These are phyloP conservation scores for Channallabes apus DNA, from an alignment of 2,797 vertebrate species.

Conservation along the genomic window DNA sequence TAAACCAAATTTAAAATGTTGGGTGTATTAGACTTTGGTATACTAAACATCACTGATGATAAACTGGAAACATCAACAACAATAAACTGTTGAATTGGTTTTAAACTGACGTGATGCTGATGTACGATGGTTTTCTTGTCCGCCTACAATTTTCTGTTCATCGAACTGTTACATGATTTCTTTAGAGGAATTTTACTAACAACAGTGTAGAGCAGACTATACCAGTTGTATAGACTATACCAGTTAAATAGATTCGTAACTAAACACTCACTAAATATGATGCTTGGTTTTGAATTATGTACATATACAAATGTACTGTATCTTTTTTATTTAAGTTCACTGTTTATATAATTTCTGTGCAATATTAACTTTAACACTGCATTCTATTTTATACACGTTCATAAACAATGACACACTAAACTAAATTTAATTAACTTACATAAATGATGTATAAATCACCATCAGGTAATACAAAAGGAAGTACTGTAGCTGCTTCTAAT, in stretches of 20 bases:
- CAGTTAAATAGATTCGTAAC: neutral
- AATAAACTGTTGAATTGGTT: neutral
- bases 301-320: neutral
- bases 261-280: neutral
- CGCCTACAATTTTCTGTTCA: neutral
- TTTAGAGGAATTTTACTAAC: neutral
- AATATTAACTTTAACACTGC: neutral
- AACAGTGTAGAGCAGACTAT: neutral
- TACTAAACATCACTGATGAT: neutral
- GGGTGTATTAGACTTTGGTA: neutral
- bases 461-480: neutral
- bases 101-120: neutral
- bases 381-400: neutral
- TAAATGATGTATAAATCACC: neutral
- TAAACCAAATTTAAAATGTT: neutral
- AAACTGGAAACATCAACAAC: neutral
- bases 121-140: neutral
- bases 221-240: neutral
- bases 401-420: neutral
- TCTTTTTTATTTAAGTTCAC: neutral
- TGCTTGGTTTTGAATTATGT: neutral
- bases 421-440: neutral
- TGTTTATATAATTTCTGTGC: neutral
- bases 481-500: neutral
- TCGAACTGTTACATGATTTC: neutral